These are phyloP conservation scores for Pseudachorutes palmiensis DNA, from an alignment of 1,140 invertebrate species.

Conservation along the genomic window DNA sequence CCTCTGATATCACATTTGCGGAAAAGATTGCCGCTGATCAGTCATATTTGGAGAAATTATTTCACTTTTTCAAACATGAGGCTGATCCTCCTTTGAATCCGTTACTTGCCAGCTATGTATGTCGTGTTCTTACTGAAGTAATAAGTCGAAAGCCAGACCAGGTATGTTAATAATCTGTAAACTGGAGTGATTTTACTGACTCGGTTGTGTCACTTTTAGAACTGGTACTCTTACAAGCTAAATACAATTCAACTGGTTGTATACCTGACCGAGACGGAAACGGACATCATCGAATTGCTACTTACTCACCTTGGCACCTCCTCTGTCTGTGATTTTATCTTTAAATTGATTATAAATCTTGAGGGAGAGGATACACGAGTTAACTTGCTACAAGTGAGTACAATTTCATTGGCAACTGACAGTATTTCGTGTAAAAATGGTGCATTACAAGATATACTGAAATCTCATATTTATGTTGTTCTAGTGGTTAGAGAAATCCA, in stretches of 20 bases:
- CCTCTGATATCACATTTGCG: slow-evolving; percentile 76
- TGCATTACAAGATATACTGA: too few species aligned
- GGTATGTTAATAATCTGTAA: slow-evolving; percentile 44
- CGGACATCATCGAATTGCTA: slow-evolving; percentile 75
- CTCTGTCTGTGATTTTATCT: slow-evolving; percentile 87
- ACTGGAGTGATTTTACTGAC: too few species aligned
- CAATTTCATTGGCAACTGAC: not conserved
- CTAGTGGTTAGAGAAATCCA: slow-evolving; percentile 21
- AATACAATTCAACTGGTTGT: slow-evolving; percentile 82
- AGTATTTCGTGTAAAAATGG: slow-evolving; percentile 1
- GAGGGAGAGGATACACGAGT: slow-evolving; percentile 66
- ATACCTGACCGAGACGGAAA: slow-evolving; percentile 54
- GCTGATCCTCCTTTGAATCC: slow-evolving; percentile 77
- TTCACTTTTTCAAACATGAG: slow-evolving; percentile 70
- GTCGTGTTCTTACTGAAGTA: slow-evolving; percentile 81
- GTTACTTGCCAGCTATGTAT: slow-evolving; percentile 88
- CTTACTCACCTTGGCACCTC: slow-evolving; percentile 85
- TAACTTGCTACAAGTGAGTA: slow-evolving; percentile 68
- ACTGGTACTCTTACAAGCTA: slow-evolving; percentile 84
- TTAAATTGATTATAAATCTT: slow-evolving; percentile 77
- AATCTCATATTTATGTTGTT: too few species aligned
- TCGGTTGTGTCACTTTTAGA: slow-evolving; percentile 48
- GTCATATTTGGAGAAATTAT: slow-evolving; percentile 69
- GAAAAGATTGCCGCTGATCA: slow-evolving; percentile 72
- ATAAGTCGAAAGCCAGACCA: slow-evolving; percentile 68